Conservation (phyloP, 2,888 invertebrate species). For the Blastobasis adustella region DNA sequence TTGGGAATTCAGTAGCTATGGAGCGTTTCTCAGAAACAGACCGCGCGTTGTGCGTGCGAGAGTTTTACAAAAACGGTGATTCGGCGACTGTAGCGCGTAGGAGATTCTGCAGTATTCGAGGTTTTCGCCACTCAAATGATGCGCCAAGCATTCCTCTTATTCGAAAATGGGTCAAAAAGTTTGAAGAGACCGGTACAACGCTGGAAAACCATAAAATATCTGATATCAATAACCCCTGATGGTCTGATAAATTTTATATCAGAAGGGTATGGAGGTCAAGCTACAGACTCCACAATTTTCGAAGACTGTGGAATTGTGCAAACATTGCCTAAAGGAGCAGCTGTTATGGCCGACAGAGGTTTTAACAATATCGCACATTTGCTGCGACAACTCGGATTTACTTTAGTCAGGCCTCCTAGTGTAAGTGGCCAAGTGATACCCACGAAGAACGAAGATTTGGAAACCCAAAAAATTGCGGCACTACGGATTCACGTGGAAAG, state of each 20-base stretch:
- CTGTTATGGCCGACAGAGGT: slow-evolving; percentile 15
- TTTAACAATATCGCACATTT: slow-evolving; percentile 14
- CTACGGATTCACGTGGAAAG: slow-evolving; percentile 15
- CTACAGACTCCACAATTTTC: slow-evolving; percentile 5
- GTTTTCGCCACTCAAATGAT: too few relatives aligned
- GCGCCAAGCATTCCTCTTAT: too few relatives aligned
- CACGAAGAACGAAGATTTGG: slow-evolving; percentile 7
- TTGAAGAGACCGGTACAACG: too few relatives aligned
- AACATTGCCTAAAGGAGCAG: not conserved
- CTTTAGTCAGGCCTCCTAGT: slow-evolving; percentile 12
- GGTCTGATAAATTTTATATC: slow-evolving; percentile 29
- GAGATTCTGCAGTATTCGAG: too few relatives aligned
- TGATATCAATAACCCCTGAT: slow-evolving; percentile 21
- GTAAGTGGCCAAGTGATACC: slow-evolving; percentile 3
- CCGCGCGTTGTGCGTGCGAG: too few relatives aligned
- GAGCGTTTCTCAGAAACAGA: too few relatives aligned
- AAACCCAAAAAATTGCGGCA: slow-evolving; percentile 7
- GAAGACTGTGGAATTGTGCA: slow-evolving; percentile 2
- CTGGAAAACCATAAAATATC: slow-evolving; percentile 25
- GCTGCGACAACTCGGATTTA: slow-evolving; percentile 5
- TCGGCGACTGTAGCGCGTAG: too few relatives aligned
- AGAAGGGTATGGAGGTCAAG: slow-evolving; percentile 23
- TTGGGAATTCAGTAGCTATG: too few relatives aligned
- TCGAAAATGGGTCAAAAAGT: too few relatives aligned
- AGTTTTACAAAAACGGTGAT: too few relatives aligned